phyloP scores from a whole-genome alignment of 1,140 invertebrate genomes.

The Bombyx mori region DNA sequence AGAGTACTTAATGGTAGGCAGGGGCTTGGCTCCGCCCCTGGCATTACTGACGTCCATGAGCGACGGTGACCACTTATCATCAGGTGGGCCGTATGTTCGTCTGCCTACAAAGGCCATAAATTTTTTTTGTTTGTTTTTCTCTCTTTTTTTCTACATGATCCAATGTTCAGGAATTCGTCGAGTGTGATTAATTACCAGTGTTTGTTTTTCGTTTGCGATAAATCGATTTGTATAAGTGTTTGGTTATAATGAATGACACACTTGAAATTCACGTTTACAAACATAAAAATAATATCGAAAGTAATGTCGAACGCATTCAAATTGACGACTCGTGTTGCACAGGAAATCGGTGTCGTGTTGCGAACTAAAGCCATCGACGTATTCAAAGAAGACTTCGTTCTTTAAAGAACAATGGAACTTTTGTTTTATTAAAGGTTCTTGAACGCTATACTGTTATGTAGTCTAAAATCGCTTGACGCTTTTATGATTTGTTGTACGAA shows the following conservation, averaged over 20 bases:
- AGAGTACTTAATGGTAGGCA: too few species aligned
- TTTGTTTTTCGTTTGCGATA: not conserved
- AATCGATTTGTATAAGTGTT: too few species aligned
- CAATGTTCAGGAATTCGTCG: too few species aligned
- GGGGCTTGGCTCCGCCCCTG: too few species aligned
- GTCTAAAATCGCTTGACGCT: not conserved
- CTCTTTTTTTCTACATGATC: too few species aligned
- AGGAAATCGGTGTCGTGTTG: slow-evolving; percentile 58
- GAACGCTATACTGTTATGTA: slow-evolving; percentile 1
- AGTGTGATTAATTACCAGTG: not conserved
- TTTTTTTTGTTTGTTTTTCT: too few species aligned
- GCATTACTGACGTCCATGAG: too few species aligned
- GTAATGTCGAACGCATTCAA: not conserved
- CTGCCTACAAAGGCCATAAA: too few species aligned
- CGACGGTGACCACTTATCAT: too few species aligned
- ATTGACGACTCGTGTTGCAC: slow-evolving; percentile 21
- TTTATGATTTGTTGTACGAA: not conserved
- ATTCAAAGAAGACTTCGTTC: slow-evolving; percentile 22
- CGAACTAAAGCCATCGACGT: slow-evolving; percentile 29
- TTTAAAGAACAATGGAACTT: slow-evolving; percentile 21
- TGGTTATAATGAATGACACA: not conserved
- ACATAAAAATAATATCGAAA: not conserved
- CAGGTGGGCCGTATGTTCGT: too few species aligned
- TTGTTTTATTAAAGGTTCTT: slow-evolving; percentile 17
- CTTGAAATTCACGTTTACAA: not conserved